phyloP scores from a whole-genome alignment of 2,797 vertebrate genomes.

The Agapornis canus region DNA sequence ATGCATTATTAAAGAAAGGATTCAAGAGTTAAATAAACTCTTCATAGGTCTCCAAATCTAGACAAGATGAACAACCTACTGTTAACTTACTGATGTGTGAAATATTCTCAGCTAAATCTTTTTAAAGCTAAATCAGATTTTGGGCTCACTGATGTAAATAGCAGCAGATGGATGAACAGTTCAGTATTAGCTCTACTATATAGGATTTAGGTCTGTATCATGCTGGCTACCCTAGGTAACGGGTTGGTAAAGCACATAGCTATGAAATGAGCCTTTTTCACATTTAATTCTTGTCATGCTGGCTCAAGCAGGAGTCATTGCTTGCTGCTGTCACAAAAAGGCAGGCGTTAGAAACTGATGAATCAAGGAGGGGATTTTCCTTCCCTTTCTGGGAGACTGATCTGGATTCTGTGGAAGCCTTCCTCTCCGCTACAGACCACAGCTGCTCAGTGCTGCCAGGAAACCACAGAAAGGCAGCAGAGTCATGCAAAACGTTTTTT shows the following conservation, averaged over 20 bases:
- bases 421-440: background rate
- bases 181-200: background rate
- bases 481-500: slow-evolving; percentile 10
- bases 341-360: background rate
- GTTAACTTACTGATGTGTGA: background rate
- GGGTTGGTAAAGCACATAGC: background rate
- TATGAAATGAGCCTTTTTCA: background rate
- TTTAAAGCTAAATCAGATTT: background rate
- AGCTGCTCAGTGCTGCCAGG: slow-evolving; percentile 15
- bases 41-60: background rate
- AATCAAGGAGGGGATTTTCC: slow-evolving; percentile 10
- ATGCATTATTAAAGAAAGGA: background rate
- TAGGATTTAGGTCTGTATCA: background rate
- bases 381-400: background rate
- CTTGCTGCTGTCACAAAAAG: background rate
- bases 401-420: background rate
- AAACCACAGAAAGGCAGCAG: slow-evolving; percentile 60
- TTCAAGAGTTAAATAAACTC: background rate
- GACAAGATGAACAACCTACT: background rate
- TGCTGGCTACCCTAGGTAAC: background rate
- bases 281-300: background rate
- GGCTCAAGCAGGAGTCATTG: background rate
- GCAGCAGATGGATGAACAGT: background rate
- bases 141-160: background rate
- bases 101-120: background rate